Conservation (phyloP, 2,888 invertebrate genomes). For the Epinotia bilunana region DNA sequence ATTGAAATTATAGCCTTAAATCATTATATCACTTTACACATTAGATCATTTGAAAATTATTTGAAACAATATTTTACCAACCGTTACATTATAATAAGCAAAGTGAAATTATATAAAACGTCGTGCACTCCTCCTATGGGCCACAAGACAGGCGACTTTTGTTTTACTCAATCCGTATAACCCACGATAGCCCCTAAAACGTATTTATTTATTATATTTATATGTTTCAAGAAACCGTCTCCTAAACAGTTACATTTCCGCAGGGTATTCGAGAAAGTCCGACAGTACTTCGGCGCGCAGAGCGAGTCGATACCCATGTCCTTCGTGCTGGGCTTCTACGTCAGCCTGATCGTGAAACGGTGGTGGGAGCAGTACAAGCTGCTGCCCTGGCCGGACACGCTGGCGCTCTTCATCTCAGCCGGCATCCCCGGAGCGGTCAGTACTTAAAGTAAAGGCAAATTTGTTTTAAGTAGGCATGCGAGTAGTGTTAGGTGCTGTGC, state of each 20-base stretch:
- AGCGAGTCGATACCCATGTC: slow-evolving; percentile 97
- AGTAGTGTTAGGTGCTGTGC: background rate
- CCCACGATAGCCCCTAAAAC: too few species aligned
- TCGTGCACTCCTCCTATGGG: too few species aligned
- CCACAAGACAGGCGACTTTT: too few species aligned
- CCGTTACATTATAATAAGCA: too few species aligned
- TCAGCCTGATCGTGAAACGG: slow-evolving; percentile 94
- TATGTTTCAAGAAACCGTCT: background rate
- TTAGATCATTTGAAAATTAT: too few species aligned
- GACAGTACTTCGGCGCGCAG: slow-evolving; percentile 93
- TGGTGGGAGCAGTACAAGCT: slow-evolving; percentile 98
- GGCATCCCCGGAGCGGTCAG: slow-evolving; percentile 95
- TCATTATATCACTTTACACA: too few species aligned
- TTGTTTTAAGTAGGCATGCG: slow-evolving; percentile 51
- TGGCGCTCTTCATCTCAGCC: slow-evolving; percentile 95
- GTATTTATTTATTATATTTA: background rate
- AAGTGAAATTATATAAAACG: too few species aligned
- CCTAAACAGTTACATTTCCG: slow-evolving; percentile 46
- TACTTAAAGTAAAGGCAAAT: slow-evolving; percentile 71
- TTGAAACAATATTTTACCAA: too few species aligned
- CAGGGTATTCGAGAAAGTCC: slow-evolving; percentile 94
- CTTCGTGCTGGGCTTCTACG: slow-evolving; percentile 98
- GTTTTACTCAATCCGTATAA: too few species aligned
- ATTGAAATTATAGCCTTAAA: too few species aligned
- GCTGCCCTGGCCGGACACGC: slow-evolving; percentile 96